A percentile compares a stretch with the other conserved stretches of the same genome.
These are phyloP conservation scores for Calephelis nemesis DNA, from an alignment of 1,140 invertebrate species.

Conservation along the genomic window DNA sequence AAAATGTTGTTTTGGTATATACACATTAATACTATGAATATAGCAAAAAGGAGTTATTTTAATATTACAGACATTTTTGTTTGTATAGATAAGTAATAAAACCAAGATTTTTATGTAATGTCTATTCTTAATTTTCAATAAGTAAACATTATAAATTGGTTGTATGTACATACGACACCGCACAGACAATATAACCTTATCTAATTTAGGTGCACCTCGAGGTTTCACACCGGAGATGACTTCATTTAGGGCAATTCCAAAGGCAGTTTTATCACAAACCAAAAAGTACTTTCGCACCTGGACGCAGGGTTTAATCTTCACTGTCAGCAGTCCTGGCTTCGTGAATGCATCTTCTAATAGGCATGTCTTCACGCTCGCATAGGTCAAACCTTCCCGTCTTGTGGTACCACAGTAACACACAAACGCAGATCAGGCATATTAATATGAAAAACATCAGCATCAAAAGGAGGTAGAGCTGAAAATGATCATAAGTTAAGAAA, in stretches of 20 bases:
- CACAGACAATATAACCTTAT: slow-evolving; percentile 1
- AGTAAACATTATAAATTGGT: background rate
- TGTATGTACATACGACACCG: background rate
- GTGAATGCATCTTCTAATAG: slow-evolving; percentile 26
- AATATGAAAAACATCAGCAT: slow-evolving; percentile 43
- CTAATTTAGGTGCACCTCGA: slow-evolving; percentile 18
- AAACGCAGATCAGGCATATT: slow-evolving; percentile 34
- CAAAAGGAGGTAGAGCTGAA: slow-evolving; percentile 46
- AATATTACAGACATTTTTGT: background rate
- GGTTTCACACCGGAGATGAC: slow-evolving; percentile 11
- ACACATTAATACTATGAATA: no score
- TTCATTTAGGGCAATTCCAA: slow-evolving; percentile 15
- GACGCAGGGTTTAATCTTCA: background rate
- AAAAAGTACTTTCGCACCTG: background rate
- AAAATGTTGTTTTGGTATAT: no score
- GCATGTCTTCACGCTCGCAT: slow-evolving; percentile 34
- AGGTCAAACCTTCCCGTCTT: slow-evolving; percentile 25
- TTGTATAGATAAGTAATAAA: background rate
- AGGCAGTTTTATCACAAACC: slow-evolving; percentile 8
- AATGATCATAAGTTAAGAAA: background rate
- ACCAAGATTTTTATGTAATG: background rate
- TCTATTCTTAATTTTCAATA: background rate
- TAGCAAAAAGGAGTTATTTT: no score
- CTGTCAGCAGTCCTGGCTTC: background rate
- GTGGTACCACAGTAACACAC: slow-evolving; percentile 35